Base-by-base conservation (phyloP, 2,888 invertebrate species). In the Drosophila cognata region DNA sequence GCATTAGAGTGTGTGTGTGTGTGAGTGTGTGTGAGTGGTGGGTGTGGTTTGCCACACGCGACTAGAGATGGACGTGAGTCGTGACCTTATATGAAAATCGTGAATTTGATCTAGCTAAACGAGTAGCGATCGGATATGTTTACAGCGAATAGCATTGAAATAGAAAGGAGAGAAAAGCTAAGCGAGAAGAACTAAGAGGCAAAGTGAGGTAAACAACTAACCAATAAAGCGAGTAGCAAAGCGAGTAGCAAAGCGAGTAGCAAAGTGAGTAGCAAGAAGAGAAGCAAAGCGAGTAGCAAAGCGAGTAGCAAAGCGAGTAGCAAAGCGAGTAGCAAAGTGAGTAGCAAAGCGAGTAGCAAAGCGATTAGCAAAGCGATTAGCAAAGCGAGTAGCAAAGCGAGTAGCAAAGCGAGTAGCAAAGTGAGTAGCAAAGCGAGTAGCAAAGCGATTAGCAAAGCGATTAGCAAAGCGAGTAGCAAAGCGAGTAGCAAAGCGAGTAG, bases 61-160 rank as follows among this genome's bases (percentile, higher is more conserved):
- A 41, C 46, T 59, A 72, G 58, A 48, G 77, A 48, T 65, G 72
- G 28, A 11, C 29, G 13, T 4, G 43, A 16, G 36, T 28, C 48
- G 66, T 55, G 67, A 65, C 21, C 41, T 52, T n/a, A 41, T 41
- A 13, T 38, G 33, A 65, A 25, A 28, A 18, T 43, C 31, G 33
- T 29, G 58, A 38, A 16, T 53, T 35, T 21, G 2, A 33, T 48
- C 10, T 16, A 51, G 31, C 28, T 18, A 7, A n/a, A 31, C 33
- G n/a, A 29, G 21, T 41, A 46, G 38, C 2, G 10, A 31, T 33
- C 33, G 33, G 10, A 33, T 33, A 33, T 33, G 10, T 33, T 33
- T 3, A 31, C 0, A 36, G 58, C 0, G 31, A 33, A 18, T 28
- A 4, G 11, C 46, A 36, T 33, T 33, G 6, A 11, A 33, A 33